Conservation (phyloP, 2,797 vertebrate species). For the Spondyliosoma cantharus region DNA sequence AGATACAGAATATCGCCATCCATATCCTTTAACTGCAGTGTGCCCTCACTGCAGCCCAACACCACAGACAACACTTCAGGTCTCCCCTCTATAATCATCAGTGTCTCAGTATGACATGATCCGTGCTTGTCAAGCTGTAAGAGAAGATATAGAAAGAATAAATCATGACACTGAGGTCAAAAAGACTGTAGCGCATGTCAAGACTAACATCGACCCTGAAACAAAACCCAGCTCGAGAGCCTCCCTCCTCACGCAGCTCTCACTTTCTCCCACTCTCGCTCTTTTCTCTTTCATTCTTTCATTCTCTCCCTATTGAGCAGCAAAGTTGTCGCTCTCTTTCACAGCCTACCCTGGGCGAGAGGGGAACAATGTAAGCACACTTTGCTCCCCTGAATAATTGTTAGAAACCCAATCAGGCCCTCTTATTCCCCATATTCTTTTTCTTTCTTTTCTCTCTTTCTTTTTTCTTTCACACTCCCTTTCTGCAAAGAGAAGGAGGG, state of each 20-base stretch:
- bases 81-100: constrained; percentile 11
- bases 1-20: neutral
- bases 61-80: constrained; percentile 11
- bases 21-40: neutral
- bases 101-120: constrained; percentile 31
- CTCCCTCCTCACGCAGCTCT: constrained; percentile 52
- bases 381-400: constrained; percentile 78
- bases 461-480: constrained; percentile 59
- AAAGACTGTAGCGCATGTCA: constrained; percentile 65
- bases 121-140: constrained; percentile 3
- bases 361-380: constrained; percentile 79
- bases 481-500: constrained; percentile 37
- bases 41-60: neutral
- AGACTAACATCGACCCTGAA: constrained; percentile 64
- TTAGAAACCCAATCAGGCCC: constrained; percentile 83
- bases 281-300: constrained; percentile 62
- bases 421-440: constrained; percentile 73
- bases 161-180: constrained; percentile 58
- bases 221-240: constrained; percentile 63
- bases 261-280: constrained; percentile 67
- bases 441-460: constrained; percentile 51
- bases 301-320: constrained; percentile 70
- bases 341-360: constrained; percentile 60
- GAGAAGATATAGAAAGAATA: constrained; percentile 44
- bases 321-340: constrained; percentile 77